Conservation (phyloP, 1,140 invertebrate genomes). For the Schmidtea mediterranea region DNA sequence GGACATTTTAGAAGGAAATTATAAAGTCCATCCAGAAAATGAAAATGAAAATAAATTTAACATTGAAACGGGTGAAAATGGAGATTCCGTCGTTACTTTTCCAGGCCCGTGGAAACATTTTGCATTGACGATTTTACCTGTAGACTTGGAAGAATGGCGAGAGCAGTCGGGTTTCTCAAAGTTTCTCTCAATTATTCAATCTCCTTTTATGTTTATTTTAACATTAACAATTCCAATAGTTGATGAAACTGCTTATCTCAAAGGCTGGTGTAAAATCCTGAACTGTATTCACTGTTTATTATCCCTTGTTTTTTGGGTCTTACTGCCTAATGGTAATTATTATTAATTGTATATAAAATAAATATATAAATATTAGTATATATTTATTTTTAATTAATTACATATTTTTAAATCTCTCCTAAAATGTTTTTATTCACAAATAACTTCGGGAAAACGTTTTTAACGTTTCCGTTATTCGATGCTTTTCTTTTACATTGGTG, state of each 20-base stretch:
- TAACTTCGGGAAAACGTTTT: too few relatives aligned
- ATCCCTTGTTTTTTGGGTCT: background rate
- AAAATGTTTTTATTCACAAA: too few relatives aligned
- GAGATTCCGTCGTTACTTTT: background rate
- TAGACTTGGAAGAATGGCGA: constrained; percentile 8
- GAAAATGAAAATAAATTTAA: too few relatives aligned
- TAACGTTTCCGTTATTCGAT: too few relatives aligned
- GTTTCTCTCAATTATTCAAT: constrained; percentile 15
- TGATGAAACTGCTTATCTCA: background rate
- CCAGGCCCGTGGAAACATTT: background rate
- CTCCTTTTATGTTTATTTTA: constrained; percentile 32
- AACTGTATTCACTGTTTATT: constrained; percentile 4
- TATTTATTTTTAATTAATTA: too few relatives aligned
- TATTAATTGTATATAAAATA: background rate
- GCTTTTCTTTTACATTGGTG: too few relatives aligned
- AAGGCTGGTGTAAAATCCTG: constrained; percentile 4
- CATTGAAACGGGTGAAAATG: too few relatives aligned
- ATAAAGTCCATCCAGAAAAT: too few relatives aligned
- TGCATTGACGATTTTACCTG: constrained; percentile 4
- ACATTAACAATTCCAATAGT: constrained; percentile 36
- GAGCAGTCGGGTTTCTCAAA: constrained; percentile 6
- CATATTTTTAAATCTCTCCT: too few relatives aligned
- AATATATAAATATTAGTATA: too few relatives aligned
- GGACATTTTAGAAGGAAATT: too few relatives aligned
- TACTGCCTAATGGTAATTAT: background rate